These are phyloP conservation scores for Stramonita haemastoma DNA, from an alignment of 2,888 invertebrate genomes.

Conservation along the genomic window DNA sequence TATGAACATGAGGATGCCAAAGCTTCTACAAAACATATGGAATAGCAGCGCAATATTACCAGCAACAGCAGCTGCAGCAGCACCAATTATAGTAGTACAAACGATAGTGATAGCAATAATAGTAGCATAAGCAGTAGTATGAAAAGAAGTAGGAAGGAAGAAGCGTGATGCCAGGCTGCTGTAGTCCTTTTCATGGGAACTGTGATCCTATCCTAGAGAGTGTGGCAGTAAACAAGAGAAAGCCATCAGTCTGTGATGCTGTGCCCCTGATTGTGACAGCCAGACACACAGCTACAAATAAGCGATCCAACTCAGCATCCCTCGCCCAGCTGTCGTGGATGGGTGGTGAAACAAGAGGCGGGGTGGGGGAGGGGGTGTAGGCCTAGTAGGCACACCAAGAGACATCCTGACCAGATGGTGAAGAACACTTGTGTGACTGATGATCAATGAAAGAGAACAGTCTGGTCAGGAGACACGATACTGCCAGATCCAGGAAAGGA, in stretches of 20 bases:
- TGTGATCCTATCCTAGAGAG: neutral
- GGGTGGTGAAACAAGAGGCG: neutral
- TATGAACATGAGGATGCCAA: no score
- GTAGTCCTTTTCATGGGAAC: no score
- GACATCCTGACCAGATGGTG: neutral
- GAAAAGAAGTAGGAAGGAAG: no score
- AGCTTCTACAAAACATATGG: no score
- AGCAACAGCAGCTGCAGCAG: no score
- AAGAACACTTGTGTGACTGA: neutral
- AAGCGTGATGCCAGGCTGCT: no score
- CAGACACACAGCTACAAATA: neutral
- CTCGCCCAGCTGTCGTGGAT: neutral
- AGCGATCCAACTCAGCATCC: neutral
- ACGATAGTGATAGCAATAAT: no score
- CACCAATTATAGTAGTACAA: no score
- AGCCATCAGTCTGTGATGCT: neutral
- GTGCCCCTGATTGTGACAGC: neutral
- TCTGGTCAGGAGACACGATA: neutral
- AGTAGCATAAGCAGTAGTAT: no score
- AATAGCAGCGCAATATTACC: no score
- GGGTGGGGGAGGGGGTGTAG: no score
- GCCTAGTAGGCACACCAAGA: neutral
- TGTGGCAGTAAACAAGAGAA: neutral
- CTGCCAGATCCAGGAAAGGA: neutral
- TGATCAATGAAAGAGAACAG: neutral